These are phyloP conservation scores for Takifugu bimaculatus DNA, from an alignment of 2,113 vertebrate genomes.

Conservation along the genomic window DNA sequence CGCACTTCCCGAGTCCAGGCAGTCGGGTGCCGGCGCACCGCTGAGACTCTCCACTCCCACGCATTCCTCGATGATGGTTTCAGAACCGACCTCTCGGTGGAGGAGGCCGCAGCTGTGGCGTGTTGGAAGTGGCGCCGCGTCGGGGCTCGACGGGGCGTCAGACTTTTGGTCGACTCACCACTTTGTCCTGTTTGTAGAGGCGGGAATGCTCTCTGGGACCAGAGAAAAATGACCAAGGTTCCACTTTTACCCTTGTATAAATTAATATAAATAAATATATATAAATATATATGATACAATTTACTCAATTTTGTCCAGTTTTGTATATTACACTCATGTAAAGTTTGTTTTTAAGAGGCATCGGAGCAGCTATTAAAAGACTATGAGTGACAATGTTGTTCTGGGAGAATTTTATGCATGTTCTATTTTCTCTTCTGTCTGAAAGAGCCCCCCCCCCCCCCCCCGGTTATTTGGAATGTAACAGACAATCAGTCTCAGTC, in stretches of 20 bases:
- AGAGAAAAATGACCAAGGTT: slow-evolving; percentile 69
- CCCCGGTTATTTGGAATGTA: slow-evolving; percentile 72
- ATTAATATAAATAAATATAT: slow-evolving; percentile 79
- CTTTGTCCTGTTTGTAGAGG: slow-evolving; percentile 31
- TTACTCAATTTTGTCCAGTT: slow-evolving; percentile 76
- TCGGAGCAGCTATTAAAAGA: slow-evolving; percentile 73
- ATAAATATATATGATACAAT: slow-evolving; percentile 65
- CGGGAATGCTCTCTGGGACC: slow-evolving; percentile 52
- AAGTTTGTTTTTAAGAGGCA: slow-evolving; percentile 71
- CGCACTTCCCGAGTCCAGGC: slow-evolving; percentile 10
- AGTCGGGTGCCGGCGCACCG: slow-evolving; percentile 17
- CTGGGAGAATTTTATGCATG: slow-evolving; percentile 74
- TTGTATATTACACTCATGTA: slow-evolving; percentile 74
- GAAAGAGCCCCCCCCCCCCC: slow-evolving; percentile 19
- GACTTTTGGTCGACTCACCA: slow-evolving; percentile 45
- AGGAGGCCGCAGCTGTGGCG: slow-evolving; percentile 20
- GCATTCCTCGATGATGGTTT: slow-evolving; percentile 54
- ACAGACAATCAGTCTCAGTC: slow-evolving; percentile 79
- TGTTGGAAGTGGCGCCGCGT: slow-evolving; percentile 66
- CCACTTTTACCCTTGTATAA: slow-evolving; percentile 78
- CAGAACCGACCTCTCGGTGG: slow-evolving; percentile 14
- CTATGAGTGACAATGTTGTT: slow-evolving; percentile 72
- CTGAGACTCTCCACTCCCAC: slow-evolving; percentile 26
- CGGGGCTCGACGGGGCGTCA: slow-evolving; percentile 41
- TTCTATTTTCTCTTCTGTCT: slow-evolving; percentile 54